Conservation (phyloP, 2,797 vertebrate species). For the Diplodus sargus region DNA sequence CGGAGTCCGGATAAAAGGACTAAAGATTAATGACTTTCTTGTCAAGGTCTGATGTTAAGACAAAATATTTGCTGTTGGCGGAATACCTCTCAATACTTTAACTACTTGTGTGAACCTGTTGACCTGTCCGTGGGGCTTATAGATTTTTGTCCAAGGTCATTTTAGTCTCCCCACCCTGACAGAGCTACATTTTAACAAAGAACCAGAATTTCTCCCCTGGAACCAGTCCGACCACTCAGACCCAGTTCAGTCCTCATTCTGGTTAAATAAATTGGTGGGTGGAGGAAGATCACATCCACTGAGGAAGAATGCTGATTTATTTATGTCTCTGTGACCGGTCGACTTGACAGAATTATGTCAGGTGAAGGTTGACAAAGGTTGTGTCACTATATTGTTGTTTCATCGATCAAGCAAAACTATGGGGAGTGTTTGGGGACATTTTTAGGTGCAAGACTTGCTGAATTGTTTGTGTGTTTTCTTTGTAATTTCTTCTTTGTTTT, state of each 20-base stretch:
- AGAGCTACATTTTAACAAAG: not conserved
- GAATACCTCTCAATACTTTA: not conserved
- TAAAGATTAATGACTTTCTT: not conserved
- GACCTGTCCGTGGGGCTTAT: not conserved
- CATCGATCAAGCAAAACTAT: not conserved
- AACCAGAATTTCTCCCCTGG: not conserved
- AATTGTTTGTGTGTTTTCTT: no score
- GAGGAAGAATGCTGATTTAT: not conserved
- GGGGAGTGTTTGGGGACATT: no score
- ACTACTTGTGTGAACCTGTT: not conserved
- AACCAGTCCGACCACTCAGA: conserved; percentile 34
- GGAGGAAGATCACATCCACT: not conserved
- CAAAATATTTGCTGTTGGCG: no score
- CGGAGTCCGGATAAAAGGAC: not conserved
- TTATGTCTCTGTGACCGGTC: not conserved
- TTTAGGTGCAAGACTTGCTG: no score
- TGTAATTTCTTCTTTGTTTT: no score
- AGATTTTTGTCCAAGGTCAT: conserved; percentile 14
- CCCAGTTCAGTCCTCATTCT: not conserved
- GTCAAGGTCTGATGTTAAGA: not conserved
- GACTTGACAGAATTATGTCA: conserved; percentile 29
- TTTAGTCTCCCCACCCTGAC: not conserved
- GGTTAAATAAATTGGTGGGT: not conserved
- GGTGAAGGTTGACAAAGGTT: not conserved
- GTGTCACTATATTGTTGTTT: not conserved